Conservation (phyloP, 2,113 vertebrate species). For the Psettodes erumei region DNA sequence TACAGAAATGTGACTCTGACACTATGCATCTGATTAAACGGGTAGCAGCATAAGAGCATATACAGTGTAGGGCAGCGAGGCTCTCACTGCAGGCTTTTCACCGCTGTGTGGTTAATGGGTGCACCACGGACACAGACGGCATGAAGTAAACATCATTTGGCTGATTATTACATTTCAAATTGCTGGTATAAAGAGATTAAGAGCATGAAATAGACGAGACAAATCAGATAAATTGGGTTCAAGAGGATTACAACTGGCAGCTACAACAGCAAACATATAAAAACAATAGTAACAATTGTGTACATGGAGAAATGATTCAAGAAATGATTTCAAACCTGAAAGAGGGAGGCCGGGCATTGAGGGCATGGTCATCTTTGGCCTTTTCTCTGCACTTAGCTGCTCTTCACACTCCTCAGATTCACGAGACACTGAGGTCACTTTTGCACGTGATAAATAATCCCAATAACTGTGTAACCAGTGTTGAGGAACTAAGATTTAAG, state of each 20-base stretch:
- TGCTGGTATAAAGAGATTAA: neutral
- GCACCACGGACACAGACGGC: neutral
- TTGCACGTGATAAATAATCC: constrained; percentile 13
- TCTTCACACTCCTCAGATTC: neutral
- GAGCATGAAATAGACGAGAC: neutral
- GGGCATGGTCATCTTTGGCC: neutral
- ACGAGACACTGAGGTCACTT: neutral
- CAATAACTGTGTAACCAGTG: neutral
- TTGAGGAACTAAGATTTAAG: constrained; percentile 3
- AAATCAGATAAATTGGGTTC: neutral
- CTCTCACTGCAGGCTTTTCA: constrained; percentile 14
- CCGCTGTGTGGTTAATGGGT: neutral
- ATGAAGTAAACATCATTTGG: neutral
- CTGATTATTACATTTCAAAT: neutral
- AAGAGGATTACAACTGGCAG: neutral
- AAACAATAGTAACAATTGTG: neutral
- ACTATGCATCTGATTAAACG: constrained; percentile 62
- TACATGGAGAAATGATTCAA: neutral
- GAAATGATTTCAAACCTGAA: neutral
- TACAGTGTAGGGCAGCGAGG: neutral
- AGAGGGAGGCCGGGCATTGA: neutral
- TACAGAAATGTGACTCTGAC: constrained; percentile 68
- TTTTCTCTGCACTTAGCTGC: neutral
- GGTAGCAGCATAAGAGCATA: constrained; percentile 39
- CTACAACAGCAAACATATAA: neutral